phyloP scores from a whole-genome alignment of 2,113 vertebrate genomes.

The Microcebus tavaratra region DNA sequence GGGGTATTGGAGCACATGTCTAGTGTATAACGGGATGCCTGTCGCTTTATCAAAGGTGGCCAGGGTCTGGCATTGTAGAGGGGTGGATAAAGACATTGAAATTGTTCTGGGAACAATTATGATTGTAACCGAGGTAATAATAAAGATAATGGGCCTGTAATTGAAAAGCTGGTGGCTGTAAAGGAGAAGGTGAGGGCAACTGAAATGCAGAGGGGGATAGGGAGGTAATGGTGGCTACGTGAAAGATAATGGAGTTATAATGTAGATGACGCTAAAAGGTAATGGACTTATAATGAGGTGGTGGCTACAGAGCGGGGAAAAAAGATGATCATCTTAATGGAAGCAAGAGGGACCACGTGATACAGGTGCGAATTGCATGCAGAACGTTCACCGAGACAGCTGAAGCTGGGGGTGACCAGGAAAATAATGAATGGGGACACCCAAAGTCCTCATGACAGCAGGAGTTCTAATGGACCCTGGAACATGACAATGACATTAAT shows the following conservation, averaged over 20 bases:
- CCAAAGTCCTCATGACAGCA: conserved; percentile 46
- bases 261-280: conserved; percentile 66
- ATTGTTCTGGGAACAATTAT: conserved; percentile 84
- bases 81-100: conserved; percentile 74
- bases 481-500: conserved; percentile 53
- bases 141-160: conserved; percentile 86
- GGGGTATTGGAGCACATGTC: background rate
- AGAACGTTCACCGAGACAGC: conserved; percentile 48
- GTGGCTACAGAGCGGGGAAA: conserved; percentile 47
- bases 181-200: conserved; percentile 83
- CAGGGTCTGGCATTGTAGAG: conserved; percentile 57
- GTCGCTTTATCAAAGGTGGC: conserved; percentile 41
- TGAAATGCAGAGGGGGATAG: conserved; percentile 76
- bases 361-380: conserved; percentile 65
- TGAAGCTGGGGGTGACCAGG: conserved; percentile 65
- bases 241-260: conserved; percentile 81
- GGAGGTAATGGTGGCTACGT: conserved; percentile 81
- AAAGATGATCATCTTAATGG: conserved; percentile 77
- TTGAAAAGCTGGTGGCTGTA: conserved; percentile 82
- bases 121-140: conserved; percentile 81
- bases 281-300: conserved; percentile 86
- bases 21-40: background rate
- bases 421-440: conserved; percentile 54
- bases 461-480: conserved; percentile 44
- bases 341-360: background rate